Conservation (phyloP, 2,797 vertebrate species). For the Sebastes jordani region DNA sequence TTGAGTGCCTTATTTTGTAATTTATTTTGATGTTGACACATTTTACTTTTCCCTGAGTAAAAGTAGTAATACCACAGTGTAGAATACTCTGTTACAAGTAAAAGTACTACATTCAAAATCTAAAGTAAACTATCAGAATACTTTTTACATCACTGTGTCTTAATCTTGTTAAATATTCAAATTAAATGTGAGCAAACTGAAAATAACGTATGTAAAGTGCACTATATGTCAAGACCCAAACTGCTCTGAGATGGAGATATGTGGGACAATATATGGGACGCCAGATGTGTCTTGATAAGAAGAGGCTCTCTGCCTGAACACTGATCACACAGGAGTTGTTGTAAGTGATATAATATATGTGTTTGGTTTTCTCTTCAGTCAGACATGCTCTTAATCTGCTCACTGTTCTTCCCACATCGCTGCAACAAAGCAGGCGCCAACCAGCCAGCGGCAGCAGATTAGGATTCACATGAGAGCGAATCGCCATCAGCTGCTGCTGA, state of each 20-base stretch:
- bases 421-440: background rate
- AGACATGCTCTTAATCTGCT: background rate
- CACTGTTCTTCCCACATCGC: background rate
- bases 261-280: background rate
- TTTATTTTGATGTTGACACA: too few species aligned
- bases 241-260: background rate
- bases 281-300: background rate
- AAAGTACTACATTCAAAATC: too few species aligned
- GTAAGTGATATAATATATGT: background rate
- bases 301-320: background rate
- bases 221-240: background rate
- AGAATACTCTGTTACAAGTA: too few species aligned
- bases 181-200: background rate
- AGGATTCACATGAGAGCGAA: background rate
- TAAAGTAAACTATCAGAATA: too few species aligned
- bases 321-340: background rate
- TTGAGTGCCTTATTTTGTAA: too few species aligned
- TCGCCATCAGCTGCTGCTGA: background rate
- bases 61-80: too few species aligned
- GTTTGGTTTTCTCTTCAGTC: background rate
- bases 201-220: accelerated
- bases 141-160: background rate
- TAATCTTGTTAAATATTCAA: background rate
- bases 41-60: too few species aligned
- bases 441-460: constrained; percentile 13